Percentiles rank a stretch among this genome's conserved stretches.
Evolutionary conservation across 2,888 invertebrate genomes (phyloP).

Genomic region (Cephus nigrinus): DNA sequence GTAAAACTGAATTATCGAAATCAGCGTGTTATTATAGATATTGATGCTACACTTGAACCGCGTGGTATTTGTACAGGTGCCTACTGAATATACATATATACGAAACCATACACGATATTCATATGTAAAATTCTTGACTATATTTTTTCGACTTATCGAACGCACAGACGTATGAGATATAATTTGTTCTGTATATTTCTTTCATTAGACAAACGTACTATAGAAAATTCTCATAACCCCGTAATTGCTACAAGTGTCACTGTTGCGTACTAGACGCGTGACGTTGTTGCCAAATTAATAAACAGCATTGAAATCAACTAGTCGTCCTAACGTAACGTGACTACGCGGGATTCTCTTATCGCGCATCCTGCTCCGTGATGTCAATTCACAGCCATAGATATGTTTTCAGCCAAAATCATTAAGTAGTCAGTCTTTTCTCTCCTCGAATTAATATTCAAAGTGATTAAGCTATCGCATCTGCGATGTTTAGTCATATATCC

Average conservation of each 20-base stretch:
- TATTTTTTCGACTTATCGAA: not conserved
- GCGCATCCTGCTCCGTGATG: not conserved
- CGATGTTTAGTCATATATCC: not conserved
- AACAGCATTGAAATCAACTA: not conserved
- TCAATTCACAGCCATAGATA: not conserved
- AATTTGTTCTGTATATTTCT: not conserved
- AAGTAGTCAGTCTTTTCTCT: not conserved
- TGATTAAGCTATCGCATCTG: not conserved
- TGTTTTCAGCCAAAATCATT: not conserved
- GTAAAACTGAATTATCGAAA: not conserved
- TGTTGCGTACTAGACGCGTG: not conserved
- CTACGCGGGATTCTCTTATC: not conserved
- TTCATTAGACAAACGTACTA: not conserved
- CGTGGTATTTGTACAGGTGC: not conserved
- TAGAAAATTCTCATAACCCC: not conserved
- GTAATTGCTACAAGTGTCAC: not conserved
- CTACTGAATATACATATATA: not conserved
- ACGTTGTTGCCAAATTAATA: not conserved
- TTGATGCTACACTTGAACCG: not conserved
- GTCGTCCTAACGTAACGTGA: not conserved
- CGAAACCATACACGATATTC: not conserved
- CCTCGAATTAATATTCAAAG: not conserved
- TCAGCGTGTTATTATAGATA: not conserved
- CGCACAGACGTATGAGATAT: not conserved
- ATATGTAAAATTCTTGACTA: not conserved